Evolutionary conservation across 1,140 invertebrate species (phyloP), one percentile per base, ranked within the genome.

Genomic region (Charaxes varanes): DNA sequence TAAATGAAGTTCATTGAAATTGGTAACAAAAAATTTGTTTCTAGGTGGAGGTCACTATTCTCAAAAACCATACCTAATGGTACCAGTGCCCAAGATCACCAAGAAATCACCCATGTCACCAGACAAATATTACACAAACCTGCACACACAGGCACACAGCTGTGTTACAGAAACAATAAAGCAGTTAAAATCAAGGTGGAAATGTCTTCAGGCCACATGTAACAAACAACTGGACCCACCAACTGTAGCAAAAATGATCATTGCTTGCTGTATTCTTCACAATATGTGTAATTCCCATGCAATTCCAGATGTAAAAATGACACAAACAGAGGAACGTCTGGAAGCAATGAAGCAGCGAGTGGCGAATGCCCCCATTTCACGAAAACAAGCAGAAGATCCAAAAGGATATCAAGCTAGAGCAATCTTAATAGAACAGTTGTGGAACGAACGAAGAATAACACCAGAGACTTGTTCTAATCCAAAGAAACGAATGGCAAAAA

Each of bases 291-390:
- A 63, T 21, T 45, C 47, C 3, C 28, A 63, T 7, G 63, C 64
- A 0, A 22, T 81, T 0, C 49, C 63, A 0, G 46, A 51, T 0
- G 46, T 58, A 1, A 59, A 56, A 2, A 77, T 81, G 68, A 67
- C 66, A 0, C 64, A 60, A 3, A 57, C 77, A 0, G 77, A 81
- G 13, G 77, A 81, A 16, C 45, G 77, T 0, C 26, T 81, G 1
- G 77, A 81, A 33, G 61, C 61, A 0, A 78, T 81, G 77, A 81
- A 81, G 34, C 77, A 81, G 30, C 66, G 68, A 4, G 77, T 79
- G 0, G 77, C 77, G 0, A 79, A 74, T 15, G 58, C 62, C 1
- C 55, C 73, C 0, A 44, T 74, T 6, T 61, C 73, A 0, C 53
- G 64, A 10, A 74, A 72, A 38, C 58, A 64, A 18, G 50, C 55